A percentile compares a stretch with the other conserved stretches of the same genome.
Evolutionary conservation across 1,140 invertebrate species (phyloP).

Genomic region (Asobara japonica): DNA sequence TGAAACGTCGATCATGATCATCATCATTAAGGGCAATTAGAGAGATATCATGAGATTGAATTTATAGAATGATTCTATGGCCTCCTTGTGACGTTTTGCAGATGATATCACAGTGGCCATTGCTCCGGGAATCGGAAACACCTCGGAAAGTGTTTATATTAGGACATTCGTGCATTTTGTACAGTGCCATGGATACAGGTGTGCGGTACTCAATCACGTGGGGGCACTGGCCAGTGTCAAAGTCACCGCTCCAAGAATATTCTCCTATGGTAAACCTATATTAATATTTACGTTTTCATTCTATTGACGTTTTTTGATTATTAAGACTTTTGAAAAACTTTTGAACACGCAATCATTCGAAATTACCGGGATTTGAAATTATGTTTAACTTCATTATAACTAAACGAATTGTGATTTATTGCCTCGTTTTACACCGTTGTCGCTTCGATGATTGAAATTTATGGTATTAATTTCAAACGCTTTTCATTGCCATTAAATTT

Average conservation of each 20-base stretch:
- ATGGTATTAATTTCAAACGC: no score
- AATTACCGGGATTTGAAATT: no score
- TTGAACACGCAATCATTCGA: no score
- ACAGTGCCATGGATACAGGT: slow-evolving; percentile 88
- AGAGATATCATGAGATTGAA: background rate
- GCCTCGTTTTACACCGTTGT: no score
- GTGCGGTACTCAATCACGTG: slow-evolving; percentile 93
- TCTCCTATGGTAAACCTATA: slow-evolving; percentile 93
- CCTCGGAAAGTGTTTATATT: slow-evolving; percentile 92
- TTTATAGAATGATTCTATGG: background rate
- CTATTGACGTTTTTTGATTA: no score
- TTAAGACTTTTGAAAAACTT: no score
- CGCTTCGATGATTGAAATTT: no score
- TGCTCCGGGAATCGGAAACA: slow-evolving; percentile 93
- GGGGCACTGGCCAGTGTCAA: slow-evolving; percentile 86
- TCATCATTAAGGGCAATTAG: background rate
- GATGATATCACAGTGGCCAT: slow-evolving; percentile 89
- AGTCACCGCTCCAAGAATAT: slow-evolving; percentile 87
- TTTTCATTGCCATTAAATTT: no score
- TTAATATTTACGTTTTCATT: no score
- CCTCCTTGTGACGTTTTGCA: slow-evolving; percentile 59
- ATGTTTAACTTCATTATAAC: no score
- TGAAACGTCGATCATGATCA: background rate
- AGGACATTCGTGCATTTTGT: slow-evolving; percentile 91
- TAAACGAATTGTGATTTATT: no score